These are phyloP conservation scores for Nemoura dubitans DNA, from an alignment of 2,888 invertebrate genomes.

Conservation along the genomic window DNA sequence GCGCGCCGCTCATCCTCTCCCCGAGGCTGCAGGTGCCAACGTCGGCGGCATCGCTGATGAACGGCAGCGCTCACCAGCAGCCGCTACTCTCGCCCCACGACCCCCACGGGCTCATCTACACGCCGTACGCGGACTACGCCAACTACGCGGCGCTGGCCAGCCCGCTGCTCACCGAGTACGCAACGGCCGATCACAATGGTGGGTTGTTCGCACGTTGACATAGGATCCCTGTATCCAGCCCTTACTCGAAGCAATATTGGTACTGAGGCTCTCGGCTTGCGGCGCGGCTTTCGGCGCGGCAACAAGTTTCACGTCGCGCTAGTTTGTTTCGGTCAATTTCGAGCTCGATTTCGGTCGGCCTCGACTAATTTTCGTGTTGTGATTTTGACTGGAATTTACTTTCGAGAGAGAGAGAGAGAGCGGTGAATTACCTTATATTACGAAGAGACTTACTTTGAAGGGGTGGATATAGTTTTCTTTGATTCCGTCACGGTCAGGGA, in stretches of 20 bases:
- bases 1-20: constrained; percentile 92
- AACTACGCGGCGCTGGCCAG: constrained; percentile 88
- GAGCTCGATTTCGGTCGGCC: not conserved
- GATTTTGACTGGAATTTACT: not conserved
- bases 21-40: constrained; percentile 87
- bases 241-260: constrained; percentile 45
- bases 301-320: too few species aligned
- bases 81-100: constrained; percentile 72
- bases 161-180: constrained; percentile 85
- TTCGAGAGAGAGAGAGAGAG: not conserved
- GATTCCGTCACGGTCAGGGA: constrained; percentile 45
- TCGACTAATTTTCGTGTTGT: not conserved
- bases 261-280: constrained; percentile 25
- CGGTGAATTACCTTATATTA: not conserved
- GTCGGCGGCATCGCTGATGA: constrained; percentile 72
- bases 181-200: constrained; percentile 92
- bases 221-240: constrained; percentile 61
- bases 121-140: constrained; percentile 85
- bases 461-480: constrained; percentile 38
- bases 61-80: constrained; percentile 68
- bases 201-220: constrained; percentile 89
- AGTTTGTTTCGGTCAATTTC: too few species aligned
- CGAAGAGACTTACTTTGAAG: constrained; percentile 13
- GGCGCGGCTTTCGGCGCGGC: not conserved
- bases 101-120: constrained; percentile 88